Evolutionary conservation across 2,888 invertebrate genomes (phyloP).

Genomic region (Cistogaster globosa): DNA sequence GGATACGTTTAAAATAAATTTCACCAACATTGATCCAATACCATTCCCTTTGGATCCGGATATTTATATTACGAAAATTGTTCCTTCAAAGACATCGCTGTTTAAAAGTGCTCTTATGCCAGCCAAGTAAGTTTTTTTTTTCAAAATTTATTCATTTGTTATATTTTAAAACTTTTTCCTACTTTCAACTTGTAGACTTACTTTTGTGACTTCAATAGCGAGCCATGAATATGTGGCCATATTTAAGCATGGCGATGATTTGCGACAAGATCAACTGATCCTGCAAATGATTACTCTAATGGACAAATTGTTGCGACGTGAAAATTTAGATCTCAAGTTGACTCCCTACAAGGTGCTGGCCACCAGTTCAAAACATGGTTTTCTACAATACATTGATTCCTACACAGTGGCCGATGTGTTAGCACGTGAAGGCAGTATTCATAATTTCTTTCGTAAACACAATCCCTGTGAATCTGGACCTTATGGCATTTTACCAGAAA

Average conservation of each 20-base stretch:
- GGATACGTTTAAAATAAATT: conserved; percentile 92
- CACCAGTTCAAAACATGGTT: conserved; percentile 97
- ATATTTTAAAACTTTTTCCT: neutral
- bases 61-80: conserved; percentile 93
- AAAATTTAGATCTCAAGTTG: conserved; percentile 97
- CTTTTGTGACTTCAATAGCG: conserved; percentile 90
- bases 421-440: conserved; percentile 93
- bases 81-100: conserved; percentile 93
- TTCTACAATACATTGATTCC: conserved; percentile 97
- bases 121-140: conserved; percentile 84
- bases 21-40: conserved; percentile 94
- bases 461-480: conserved; percentile 94
- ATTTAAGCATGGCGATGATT: conserved; percentile 98
- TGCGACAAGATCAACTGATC: conserved; percentile 98
- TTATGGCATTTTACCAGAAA: conserved; percentile 95
- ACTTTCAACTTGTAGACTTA: conserved; percentile 85
- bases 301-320: conserved; percentile 96
- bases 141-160: no score
- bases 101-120: conserved; percentile 99
- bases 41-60: conserved; percentile 97
- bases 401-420: conserved; percentile 96
- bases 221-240: conserved; percentile 94
- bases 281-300: conserved; percentile 99
- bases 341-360: conserved; percentile 98
- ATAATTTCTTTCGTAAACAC: conserved; percentile 95